Conservation (phyloP, 2,888 invertebrate species). For the Rhamphomyia laevipes region DNA sequence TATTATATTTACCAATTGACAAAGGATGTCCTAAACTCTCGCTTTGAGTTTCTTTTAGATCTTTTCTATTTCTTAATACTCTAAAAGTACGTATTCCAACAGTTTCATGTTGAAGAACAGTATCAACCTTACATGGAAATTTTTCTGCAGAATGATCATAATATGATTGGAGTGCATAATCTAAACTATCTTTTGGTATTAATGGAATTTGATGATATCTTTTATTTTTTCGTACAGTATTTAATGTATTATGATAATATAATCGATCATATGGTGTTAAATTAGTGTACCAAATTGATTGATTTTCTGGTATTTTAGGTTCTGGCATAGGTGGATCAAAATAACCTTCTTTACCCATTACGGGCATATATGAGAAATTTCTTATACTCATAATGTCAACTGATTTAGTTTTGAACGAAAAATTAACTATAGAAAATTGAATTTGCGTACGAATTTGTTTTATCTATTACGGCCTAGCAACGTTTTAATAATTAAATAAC, state of each 20-base stretch:
- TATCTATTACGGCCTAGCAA: no score
- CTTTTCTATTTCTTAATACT: slow-evolving; percentile 48
- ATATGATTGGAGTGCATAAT: slow-evolving; percentile 51
- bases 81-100: slow-evolving; percentile 52
- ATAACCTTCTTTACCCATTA: not conserved
- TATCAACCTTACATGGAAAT: slow-evolving; percentile 52
- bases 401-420: no score
- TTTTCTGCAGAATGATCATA: slow-evolving; percentile 55
- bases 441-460: no score
- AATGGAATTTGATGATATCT: slow-evolving; percentile 29
- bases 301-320: not conserved
- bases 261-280: slow-evolving; percentile 38
- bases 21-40: slow-evolving; percentile 38
- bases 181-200: slow-evolving; percentile 54
- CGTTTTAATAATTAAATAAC: no score
- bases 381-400: not conserved
- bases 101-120: slow-evolving; percentile 57
- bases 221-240: slow-evolving; percentile 40
- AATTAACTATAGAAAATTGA: no score
- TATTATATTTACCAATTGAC: slow-evolving; percentile 31
- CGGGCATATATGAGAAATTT: not conserved
- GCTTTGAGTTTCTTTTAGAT: slow-evolving; percentile 30
- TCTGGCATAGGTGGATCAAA: not conserved
- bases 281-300: slow-evolving; percentile 12
- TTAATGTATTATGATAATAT: slow-evolving; percentile 43